Conservation (phyloP, 2,797 vertebrate species). For the Strix occidentalis region DNA sequence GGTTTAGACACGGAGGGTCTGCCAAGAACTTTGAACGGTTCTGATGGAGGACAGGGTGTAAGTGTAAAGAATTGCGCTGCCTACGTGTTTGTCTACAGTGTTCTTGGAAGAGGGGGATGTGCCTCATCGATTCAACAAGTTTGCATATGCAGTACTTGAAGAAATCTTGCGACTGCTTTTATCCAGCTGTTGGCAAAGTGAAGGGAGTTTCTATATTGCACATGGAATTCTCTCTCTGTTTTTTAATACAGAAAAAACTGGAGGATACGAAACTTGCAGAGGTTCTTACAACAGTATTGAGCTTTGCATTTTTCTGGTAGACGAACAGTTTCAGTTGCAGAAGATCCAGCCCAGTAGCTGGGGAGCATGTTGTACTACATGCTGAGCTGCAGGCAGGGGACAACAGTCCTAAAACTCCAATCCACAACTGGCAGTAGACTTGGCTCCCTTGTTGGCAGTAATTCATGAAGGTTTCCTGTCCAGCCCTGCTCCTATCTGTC, state of each 20-base stretch:
- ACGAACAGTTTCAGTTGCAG: not conserved
- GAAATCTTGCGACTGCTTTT: not conserved
- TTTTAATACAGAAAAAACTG: not conserved
- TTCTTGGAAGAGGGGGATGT: not conserved
- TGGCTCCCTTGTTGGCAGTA: not conserved
- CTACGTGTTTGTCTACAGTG: not conserved
- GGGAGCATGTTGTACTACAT: not conserved
- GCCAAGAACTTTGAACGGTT: not conserved
- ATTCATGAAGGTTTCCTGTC: not conserved
- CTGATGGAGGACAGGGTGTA: not conserved
- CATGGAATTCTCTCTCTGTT: fast-evolving
- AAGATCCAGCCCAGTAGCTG: not conserved
- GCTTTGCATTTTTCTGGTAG: not conserved
- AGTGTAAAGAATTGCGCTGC: fast-evolving
- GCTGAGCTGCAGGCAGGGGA: not conserved
- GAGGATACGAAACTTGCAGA: not conserved
- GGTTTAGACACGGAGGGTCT: not conserved
- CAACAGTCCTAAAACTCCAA: not conserved
- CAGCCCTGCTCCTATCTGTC: not conserved
- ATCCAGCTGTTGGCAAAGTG: not conserved
- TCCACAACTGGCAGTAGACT: not conserved
- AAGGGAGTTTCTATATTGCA: not conserved
- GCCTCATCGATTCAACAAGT: fast-evolving
- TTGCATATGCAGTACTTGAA: not conserved
- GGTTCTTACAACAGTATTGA: not conserved